A percentile compares a stretch with the other conserved stretches of the same genome.
phyloP scores from a whole-genome alignment of 2,888 invertebrate species.

The Ischnura elegans region DNA sequence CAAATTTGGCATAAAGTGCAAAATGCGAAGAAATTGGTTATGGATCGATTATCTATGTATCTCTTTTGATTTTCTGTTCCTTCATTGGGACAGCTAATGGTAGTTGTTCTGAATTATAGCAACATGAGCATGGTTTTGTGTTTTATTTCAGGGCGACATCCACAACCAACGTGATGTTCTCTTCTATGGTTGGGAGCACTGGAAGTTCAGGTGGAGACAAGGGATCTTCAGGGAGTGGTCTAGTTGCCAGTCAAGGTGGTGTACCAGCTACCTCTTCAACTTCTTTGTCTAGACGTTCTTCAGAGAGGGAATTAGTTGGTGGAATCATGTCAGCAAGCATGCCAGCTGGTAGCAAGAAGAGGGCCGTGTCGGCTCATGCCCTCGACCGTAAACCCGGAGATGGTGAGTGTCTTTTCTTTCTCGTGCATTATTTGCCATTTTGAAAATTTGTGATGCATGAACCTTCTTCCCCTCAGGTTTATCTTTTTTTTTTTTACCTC shows the following conservation, averaged over 20 bases:
- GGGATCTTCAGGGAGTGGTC: slow-evolving; percentile 38
- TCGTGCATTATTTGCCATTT: too few relatives aligned
- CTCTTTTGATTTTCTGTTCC: too few relatives aligned
- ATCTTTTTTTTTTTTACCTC: slow-evolving; percentile 31
- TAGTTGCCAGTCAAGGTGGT: slow-evolving; percentile 36
- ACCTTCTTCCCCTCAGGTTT: slow-evolving; percentile 30
- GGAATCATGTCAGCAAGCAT: slow-evolving; percentile 74
- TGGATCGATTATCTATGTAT: too few relatives aligned
- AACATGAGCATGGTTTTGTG: too few relatives aligned
- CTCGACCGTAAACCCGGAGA: slow-evolving; percentile 83
- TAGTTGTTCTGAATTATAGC: too few relatives aligned
- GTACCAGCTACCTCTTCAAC: slow-evolving; percentile 82
- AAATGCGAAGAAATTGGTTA: too few relatives aligned
- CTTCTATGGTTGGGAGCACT: slow-evolving; percentile 71
- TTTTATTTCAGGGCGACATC: slow-evolving; percentile 87
- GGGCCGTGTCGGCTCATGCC: slow-evolving; percentile 87
- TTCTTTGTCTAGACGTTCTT: slow-evolving; percentile 88
- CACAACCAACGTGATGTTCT: slow-evolving; percentile 89
- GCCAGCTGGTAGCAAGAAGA: slow-evolving; percentile 83
- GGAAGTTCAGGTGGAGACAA: slow-evolving; percentile 44
- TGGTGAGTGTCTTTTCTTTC: slow-evolving; percentile 79
- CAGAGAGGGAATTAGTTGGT: slow-evolving; percentile 89
- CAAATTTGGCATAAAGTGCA: too few relatives aligned
- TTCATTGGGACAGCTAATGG: too few relatives aligned
- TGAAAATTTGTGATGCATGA: slow-evolving; percentile 22